A percentile compares a stretch with the other conserved stretches of the same genome.
phyloP scores from a whole-genome alignment of 92 coral and sea anemone genomes.

The Blastomussa wellsi region DNA sequence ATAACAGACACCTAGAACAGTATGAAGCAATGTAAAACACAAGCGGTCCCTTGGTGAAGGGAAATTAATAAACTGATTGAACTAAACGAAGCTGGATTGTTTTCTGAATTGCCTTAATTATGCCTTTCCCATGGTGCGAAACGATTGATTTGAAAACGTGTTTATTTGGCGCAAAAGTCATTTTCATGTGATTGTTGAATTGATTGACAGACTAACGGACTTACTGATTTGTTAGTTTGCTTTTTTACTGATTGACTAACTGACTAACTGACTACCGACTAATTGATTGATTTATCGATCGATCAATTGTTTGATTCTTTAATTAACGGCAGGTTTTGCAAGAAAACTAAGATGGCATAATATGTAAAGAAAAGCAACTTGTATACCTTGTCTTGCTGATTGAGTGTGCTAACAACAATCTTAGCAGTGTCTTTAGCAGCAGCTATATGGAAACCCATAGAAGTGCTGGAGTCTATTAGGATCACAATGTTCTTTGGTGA shows the following conservation, averaged over 20 bases:
- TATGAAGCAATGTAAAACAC: neutral
- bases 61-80: neutral
- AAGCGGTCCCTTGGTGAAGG: neutral
- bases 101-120: no score
- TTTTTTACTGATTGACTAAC: neutral
- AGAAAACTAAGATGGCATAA: neutral
- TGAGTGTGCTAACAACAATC: conserved; percentile 54
- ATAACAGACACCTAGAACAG: conserved; percentile 58
- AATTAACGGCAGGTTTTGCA: neutral
- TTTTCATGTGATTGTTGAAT: neutral
- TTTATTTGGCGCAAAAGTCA: no score
- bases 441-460: conserved; percentile 61
- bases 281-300: neutral
- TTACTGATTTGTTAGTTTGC: no score
- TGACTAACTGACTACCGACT: neutral
- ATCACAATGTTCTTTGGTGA: conserved; percentile 70
- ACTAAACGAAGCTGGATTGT: neutral
- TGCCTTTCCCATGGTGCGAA: no score
- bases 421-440: conserved; percentile 59
- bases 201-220: neutral
- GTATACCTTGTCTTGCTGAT: conserved; percentile 70
- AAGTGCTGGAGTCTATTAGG: conserved; percentile 77
- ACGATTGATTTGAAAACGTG: no score
- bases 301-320: neutral
- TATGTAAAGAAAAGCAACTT: no score